Evolutionary conservation across 2,888 invertebrate species (phyloP).

Genomic region (Cheilosia vulpina): DNA sequence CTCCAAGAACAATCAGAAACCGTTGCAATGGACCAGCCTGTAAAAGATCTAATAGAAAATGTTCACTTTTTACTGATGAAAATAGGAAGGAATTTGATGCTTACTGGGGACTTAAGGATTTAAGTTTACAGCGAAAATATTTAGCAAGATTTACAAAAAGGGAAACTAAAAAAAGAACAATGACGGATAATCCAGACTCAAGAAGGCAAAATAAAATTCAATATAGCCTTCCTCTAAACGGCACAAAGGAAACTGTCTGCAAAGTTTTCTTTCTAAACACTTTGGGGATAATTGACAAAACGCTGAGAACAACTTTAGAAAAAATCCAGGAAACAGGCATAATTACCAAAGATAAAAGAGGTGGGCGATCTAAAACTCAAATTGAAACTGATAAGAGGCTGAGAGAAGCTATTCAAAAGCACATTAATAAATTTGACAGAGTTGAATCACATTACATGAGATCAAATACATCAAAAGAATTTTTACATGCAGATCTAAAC

Average conservation of each 20-base stretch:
- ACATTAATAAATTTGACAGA: neutral
- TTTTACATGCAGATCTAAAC: neutral
- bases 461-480: neutral
- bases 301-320: constrained; percentile 6
- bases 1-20: too few relatives aligned
- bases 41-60: too few relatives aligned
- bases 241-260: constrained; percentile 2
- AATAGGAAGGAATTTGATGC: constrained; percentile 9
- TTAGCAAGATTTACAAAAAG: neutral
- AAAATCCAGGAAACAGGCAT: constrained; percentile 8
- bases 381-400: constrained; percentile 3
- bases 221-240: constrained; percentile 1
- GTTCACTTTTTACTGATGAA: neutral
- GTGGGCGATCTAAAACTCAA: constrained; percentile 4
- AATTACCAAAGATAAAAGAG: constrained; percentile 4
- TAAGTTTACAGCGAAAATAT: too few relatives aligned
- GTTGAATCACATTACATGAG: neutral
- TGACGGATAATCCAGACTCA: neutral
- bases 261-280: constrained; percentile 5
- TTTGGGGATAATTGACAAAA: constrained; percentile 6
- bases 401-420: constrained; percentile 1
- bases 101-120: neutral
- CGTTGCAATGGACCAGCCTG: too few relatives aligned
- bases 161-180: neutral
- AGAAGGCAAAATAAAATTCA: constrained; percentile 10